A percentile compares a stretch with the other conserved stretches of the same genome.
Conservation (phyloP, 2,888 invertebrate genomes). For the Chloromyia formosa region DNA sequence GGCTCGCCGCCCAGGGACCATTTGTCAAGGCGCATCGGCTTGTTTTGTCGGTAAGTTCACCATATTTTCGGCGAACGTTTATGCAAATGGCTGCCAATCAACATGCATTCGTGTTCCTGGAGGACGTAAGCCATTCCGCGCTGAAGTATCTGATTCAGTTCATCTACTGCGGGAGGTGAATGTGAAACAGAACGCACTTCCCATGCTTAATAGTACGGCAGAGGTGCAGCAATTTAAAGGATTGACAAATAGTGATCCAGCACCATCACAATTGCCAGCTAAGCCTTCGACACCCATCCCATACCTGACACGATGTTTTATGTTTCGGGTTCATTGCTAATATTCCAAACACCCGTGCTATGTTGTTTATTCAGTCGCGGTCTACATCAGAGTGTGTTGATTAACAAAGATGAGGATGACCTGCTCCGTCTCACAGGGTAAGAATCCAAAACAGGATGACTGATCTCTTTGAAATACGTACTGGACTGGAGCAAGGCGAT, state of each 20-base stretch:
- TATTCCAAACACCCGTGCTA: no score
- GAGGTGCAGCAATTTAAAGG: slow-evolving; percentile 78
- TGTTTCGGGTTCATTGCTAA: no score
- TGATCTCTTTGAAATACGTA: no score
- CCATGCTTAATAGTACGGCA: slow-evolving; percentile 76
- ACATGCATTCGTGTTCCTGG: slow-evolving; percentile 76
- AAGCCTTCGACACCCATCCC: slow-evolving; percentile 73
- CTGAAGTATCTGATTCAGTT: slow-evolving; percentile 76
- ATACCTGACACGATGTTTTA: no score
- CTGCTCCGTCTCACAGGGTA: no score
- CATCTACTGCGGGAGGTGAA: slow-evolving; percentile 79
- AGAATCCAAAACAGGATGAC: no score
- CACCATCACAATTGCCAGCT: slow-evolving; percentile 72
- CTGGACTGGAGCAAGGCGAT: no score
- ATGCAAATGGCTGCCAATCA: slow-evolving; percentile 73
- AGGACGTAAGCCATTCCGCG: slow-evolving; percentile 76
- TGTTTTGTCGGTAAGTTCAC: slow-evolving; percentile 77
- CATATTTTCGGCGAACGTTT: slow-evolving; percentile 78
- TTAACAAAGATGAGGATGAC: no score
- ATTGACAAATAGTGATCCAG: slow-evolving; percentile 73
- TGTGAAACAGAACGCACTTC: slow-evolving; percentile 77
- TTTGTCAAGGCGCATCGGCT: slow-evolving; percentile 76
- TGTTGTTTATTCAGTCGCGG: no score
- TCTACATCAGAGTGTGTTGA: no score
- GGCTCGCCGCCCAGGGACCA: slow-evolving; percentile 76